phyloP scores from a whole-genome alignment of 2,888 invertebrate genomes.

The Anthophora plumipes region DNA sequence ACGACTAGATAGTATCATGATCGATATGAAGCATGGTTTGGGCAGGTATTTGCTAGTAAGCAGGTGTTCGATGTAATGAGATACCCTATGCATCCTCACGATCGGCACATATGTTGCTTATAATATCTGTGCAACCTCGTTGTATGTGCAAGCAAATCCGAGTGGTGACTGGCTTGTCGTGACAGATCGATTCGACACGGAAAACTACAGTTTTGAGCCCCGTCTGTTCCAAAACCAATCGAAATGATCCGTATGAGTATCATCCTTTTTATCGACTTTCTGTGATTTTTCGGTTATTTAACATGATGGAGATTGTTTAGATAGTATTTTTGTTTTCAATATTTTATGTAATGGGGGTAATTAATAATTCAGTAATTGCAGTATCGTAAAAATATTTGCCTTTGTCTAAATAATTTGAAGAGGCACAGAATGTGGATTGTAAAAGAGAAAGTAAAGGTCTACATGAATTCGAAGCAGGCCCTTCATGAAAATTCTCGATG shows the following conservation, averaged over 20 bases:
- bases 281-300: neutral
- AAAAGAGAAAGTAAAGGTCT: no score
- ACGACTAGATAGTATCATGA: slow-evolving; percentile 18
- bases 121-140: slow-evolving; percentile 78
- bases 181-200: slow-evolving; percentile 76
- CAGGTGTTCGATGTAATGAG: slow-evolving; percentile 74
- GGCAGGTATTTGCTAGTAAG: slow-evolving; percentile 61
- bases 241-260: slow-evolving; percentile 29
- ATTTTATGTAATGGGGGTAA: no score
- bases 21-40: slow-evolving; percentile 43
- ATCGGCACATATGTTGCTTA: slow-evolving; percentile 78
- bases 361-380: no score
- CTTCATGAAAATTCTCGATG: no score
- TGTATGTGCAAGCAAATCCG: slow-evolving; percentile 45
- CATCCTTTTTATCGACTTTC: neutral
- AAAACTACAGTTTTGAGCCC: slow-evolving; percentile 47
- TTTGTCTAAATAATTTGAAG: no score
- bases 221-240: slow-evolving; percentile 60
- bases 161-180: slow-evolving; percentile 66
- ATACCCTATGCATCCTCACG: slow-evolving; percentile 69
- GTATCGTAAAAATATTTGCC: no score
- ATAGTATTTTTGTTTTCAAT: no score
- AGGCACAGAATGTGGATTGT: no score
- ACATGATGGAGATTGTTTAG: neutral
- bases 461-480: no score